Base-by-base conservation (phyloP, 2,888 invertebrate genomes). In the Suillia variegata region DNA sequence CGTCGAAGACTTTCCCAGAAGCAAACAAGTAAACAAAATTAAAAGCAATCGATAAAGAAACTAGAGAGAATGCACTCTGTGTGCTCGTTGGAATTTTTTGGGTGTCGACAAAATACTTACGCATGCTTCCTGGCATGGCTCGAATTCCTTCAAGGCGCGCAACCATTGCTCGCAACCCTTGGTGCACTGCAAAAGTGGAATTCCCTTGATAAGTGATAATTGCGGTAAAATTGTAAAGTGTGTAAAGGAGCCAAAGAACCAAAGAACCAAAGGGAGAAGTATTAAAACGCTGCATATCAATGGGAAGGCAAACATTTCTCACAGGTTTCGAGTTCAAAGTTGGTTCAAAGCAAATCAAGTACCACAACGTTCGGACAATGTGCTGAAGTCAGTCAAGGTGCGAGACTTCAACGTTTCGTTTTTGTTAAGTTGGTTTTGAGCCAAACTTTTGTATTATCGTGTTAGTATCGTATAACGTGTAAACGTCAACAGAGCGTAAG, bases 81-180 rank as follows among this genome's bases (percentile, higher is more conserved):
- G n/a, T n/a, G n/a, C n/a, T n/a, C n/a, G n/a, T n/a, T n/a, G n/a
- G 20, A 20, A 3, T 5, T 42, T 8, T 56, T 31, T n/a, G n/a
- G n/a, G n/a, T n/a, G n/a, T n/a, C n/a, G n/a, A n/a, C n/a, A 21
- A 34, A 2, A 12, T 60, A 92, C 94, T 92, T 85, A 94, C 94
- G 82, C 94, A 94, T 80, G 89, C 88, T 70, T 86, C 86, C 81
- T 89, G 89, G 77, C 94, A 94, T 47, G 91, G 89, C 54, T 88
- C 86, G 73, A 88, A 87, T 70, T 79, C 75, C 62, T 74, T 74
- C 15, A 93, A 82, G 31, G 92, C 92, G 70, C 85, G 85, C 77
- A 87, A 87, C 93, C 93, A 93, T 65, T 90, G 83, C 71, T 86
- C 86, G 82, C 94, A 94, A 59, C 94, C 94, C 78, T 87, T 85